Evolutionary conservation across 2,797 vertebrate species (phyloP), one percentile per base, ranked within the genome.

Genomic region (Atherinosoma microstoma): DNA sequence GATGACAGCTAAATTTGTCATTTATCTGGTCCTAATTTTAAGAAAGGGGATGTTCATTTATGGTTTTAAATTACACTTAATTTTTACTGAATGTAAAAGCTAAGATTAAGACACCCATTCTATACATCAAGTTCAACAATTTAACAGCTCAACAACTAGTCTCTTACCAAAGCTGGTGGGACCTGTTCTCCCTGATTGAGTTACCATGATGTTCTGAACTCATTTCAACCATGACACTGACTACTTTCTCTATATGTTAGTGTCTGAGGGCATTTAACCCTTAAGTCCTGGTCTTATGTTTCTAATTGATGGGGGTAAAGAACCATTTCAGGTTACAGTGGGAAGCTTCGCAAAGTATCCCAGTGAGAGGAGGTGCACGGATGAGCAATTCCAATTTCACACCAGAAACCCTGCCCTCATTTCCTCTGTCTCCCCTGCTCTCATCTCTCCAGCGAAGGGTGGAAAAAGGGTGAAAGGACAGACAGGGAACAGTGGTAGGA

Each of bases 341-440:
- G 83, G 84, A 80, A 78, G 65, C 69, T 87, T 74, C 83, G 86
- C 78, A 86, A 84, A 88, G 85, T 83, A 82, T 88, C 90, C 88
- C 38, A 64, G 83, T 63, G 88, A 88, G 87, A 89, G 77, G 80
- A 82, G 70, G 82, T 8, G 57, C 87, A 92, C 66, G 86, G 91
- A 85, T 91, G 91, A 91, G 83, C 87, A 91, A 91, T 87, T 92
- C 88, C 87, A 93, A 94, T 93, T 93, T 91, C 88, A 90, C 87
- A 92, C 75, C 84, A 87, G 83, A 88, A 88, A 84, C 84, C 58
- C 77, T 78, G 85, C 75, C 72, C 80, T 87, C 34, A 67, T 83
- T 84, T 87, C 75, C 78, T 84, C 84, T 69, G 70, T 84, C 81
- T 73, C 29, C 64, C 79, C 67, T 83, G 70, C 67, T 84, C 72